Evolutionary conservation across 2,888 invertebrate species (phyloP).

Genomic region (Pachycephus smyrnensis): DNA sequence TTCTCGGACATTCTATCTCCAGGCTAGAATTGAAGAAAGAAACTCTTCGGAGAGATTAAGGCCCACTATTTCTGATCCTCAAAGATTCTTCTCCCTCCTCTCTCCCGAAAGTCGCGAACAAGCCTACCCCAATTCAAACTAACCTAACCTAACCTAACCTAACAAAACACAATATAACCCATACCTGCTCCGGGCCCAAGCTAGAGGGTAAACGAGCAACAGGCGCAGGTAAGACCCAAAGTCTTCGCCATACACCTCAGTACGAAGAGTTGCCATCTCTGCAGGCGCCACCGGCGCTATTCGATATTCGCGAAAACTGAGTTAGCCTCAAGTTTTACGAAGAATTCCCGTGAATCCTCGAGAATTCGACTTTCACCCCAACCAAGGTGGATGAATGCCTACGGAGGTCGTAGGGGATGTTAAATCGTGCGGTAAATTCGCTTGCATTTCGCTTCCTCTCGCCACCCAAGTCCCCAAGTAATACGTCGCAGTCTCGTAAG

Average conservation of each 20-base stretch:
- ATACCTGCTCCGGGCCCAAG: background rate
- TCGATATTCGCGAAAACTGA: slow-evolving; percentile 28
- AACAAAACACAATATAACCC: background rate
- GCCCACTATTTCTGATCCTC: background rate
- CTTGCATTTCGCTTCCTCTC: slow-evolving; percentile 53
- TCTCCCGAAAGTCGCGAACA: background rate
- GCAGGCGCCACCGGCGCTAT: background rate
- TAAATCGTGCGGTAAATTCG: slow-evolving; percentile 62
- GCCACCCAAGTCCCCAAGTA: slow-evolving; percentile 29
- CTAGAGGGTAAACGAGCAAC: background rate
- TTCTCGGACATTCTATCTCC: background rate
- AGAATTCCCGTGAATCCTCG: slow-evolving; percentile 22
- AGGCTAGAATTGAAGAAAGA: background rate
- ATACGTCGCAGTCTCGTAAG: slow-evolving; percentile 47
- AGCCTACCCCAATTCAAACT: background rate
- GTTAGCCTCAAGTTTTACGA: slow-evolving; percentile 39
- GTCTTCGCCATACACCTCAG: background rate
- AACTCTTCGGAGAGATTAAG: background rate
- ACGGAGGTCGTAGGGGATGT: slow-evolving; percentile 48
- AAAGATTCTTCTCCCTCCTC: background rate
- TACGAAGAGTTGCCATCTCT: background rate
- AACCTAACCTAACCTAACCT: background rate
- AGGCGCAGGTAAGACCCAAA: background rate
- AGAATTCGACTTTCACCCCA: background rate
- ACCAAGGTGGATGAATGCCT: slow-evolving; percentile 43